Base-by-base conservation (phyloP, 2,888 invertebrate species). In the Plemyria rubiginata region DNA sequence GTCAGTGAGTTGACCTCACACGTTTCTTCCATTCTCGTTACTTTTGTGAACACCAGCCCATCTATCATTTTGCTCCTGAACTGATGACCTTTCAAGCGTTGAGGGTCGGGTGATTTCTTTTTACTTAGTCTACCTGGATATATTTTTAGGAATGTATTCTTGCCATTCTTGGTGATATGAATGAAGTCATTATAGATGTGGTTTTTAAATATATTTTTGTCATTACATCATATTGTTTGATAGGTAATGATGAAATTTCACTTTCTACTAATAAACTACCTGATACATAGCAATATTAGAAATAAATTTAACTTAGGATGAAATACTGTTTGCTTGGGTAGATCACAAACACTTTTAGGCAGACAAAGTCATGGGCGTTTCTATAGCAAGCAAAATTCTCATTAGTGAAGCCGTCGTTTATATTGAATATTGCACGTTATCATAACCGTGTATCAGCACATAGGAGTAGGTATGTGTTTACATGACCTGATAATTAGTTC, bases 1-100 rank as follows among this genome's bases (percentile, higher is more conserved):
- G 82, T 84, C 80, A 80, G 78, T 76, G 81, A 82, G 81, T 80
- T 82, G 87, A 87, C 85, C 86, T 86, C 85, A 82, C 83, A 82
- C 82, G 81, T 87, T 82, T 84, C 82, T 82, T 78, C 77, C 76
- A 82, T 83, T 84, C 76, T 88, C 82, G 84, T 84, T 84, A 86
- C 84, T 85, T 85, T 85, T 84, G 82, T 82, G 82, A 80, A 77
- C 81, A 79, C 79, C 78, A 76, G 76, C 77, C 80, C 86, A 88
- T 89, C 85, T 81, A 88, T 89, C 88, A 90, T 89, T 83, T 85
- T 84, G 75, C 74, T 76, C 72, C 72, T 75, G 74, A 79, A 75
- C 78, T 80, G 75, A 79, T 81, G 84, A 80, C 81, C 82, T 84
- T 84, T 81, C 77, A 78, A 22, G 76, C 78, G 29, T 55, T 78